phyloP scores from a whole-genome alignment of 1,140 invertebrate species.

The Hydropsyche tenuis region DNA sequence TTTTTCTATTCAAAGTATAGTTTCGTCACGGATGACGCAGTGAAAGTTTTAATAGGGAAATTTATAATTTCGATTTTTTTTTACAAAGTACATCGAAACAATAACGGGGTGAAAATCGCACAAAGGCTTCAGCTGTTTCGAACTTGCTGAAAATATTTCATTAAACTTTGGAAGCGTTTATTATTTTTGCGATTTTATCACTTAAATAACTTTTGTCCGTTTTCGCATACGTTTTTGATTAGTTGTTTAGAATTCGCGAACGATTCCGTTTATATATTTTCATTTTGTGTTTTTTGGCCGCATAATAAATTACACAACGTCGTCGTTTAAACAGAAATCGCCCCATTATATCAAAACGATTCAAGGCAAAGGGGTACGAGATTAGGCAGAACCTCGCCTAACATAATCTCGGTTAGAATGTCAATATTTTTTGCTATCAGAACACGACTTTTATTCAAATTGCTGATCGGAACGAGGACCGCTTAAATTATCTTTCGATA shows the following conservation, averaged over 20 bases:
- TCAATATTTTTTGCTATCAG: background rate
- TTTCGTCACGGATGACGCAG: too few relatives aligned
- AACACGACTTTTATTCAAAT: background rate
- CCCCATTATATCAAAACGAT: slow-evolving; percentile 2
- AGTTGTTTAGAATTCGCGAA: background rate
- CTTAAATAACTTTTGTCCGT: slow-evolving; percentile 5
- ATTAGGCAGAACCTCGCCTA: slow-evolving; percentile 11
- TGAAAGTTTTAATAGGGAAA: too few relatives aligned
- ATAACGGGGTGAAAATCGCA: background rate
- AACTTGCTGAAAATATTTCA: slow-evolving; percentile 15
- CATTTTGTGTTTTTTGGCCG: too few relatives aligned
- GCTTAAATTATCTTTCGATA: background rate
- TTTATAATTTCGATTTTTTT: too few relatives aligned
- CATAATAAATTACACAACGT: background rate
- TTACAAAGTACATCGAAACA: too few relatives aligned
- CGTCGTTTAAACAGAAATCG: background rate
- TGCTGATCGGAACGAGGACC: background rate
- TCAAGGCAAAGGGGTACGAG: background rate
- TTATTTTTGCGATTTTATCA: slow-evolving; percentile 25
- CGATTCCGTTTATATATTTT: background rate
- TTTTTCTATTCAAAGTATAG: too few relatives aligned
- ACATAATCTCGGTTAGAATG: background rate
- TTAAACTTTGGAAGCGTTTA: slow-evolving; percentile 5
- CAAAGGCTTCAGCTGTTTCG: background rate
- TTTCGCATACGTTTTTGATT: slow-evolving; percentile 2